Conservation (phyloP, 2,797 vertebrate genomes). For the Ceyx erithaca region DNA sequence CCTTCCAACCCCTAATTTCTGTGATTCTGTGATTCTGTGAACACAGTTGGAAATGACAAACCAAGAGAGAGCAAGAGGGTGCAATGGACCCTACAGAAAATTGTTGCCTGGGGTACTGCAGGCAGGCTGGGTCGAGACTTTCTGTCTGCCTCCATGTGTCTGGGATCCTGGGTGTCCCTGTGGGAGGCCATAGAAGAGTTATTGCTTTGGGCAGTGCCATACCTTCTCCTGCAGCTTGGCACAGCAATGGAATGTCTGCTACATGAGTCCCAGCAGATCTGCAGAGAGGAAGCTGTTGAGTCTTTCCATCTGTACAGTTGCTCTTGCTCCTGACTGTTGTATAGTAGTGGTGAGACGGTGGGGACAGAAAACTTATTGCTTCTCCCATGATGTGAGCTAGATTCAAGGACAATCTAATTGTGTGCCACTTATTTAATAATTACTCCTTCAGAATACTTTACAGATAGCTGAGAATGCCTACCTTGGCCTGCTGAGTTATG, state of each 20-base stretch:
- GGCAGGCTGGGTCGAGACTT: background rate
- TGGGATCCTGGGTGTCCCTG: background rate
- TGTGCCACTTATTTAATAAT: background rate
- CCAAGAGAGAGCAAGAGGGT: background rate
- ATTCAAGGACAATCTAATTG: background rate
- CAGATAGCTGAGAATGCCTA: background rate
- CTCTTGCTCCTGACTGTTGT: background rate
- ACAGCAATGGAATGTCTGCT: background rate
- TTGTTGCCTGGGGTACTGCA: background rate
- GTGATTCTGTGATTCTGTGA: no score
- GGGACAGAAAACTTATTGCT: background rate
- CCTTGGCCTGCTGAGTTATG: constrained; percentile 28
- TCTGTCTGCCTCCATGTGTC: background rate
- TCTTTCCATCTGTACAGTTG: background rate
- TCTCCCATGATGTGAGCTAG: background rate
- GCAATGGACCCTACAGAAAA: background rate
- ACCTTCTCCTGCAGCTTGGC: background rate
- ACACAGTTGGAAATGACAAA: background rate
- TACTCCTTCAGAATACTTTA: constrained; percentile 13
- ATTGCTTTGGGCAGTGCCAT: background rate
- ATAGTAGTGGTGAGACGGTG: background rate
- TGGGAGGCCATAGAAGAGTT: background rate
- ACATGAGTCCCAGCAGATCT: background rate
- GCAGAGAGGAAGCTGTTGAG: background rate
- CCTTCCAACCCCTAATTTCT: no score